Conservation (phyloP, 92 coral and sea anemone genomes). For the Virgularia gustaviana region DNA sequence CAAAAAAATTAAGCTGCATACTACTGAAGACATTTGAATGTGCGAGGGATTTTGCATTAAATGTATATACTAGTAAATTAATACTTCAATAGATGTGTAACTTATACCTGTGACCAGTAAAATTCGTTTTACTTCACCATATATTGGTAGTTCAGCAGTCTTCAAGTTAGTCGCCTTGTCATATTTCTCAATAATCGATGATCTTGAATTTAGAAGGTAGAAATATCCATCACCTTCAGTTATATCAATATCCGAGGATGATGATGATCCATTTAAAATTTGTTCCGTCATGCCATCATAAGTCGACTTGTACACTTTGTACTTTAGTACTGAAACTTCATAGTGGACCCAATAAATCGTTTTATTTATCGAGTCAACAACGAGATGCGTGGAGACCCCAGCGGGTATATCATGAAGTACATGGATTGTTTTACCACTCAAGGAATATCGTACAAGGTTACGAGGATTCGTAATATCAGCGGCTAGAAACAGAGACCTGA, state of each 20-base stretch:
- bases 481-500: constrained; percentile 1
- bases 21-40: no score
- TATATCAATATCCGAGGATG: background rate
- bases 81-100: no score
- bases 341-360: background rate
- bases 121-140: background rate
- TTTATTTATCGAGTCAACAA: background rate
- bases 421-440: background rate
- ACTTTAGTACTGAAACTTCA: background rate
- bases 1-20: no score
- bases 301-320: background rate
- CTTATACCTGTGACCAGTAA: background rate
- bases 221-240: background rate
- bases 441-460: background rate
- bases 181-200: background rate
- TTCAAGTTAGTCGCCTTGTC: background rate
- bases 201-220: background rate
- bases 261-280: background rate
- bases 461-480: background rate
- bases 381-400: constrained; percentile 3
- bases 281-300: background rate
- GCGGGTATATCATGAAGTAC: background rate
- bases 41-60: no score
- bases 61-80: no score
- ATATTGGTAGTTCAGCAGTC: background rate